Conservation (phyloP, 1,140 invertebrate genomes). For the Drosophila prosaltans region DNA sequence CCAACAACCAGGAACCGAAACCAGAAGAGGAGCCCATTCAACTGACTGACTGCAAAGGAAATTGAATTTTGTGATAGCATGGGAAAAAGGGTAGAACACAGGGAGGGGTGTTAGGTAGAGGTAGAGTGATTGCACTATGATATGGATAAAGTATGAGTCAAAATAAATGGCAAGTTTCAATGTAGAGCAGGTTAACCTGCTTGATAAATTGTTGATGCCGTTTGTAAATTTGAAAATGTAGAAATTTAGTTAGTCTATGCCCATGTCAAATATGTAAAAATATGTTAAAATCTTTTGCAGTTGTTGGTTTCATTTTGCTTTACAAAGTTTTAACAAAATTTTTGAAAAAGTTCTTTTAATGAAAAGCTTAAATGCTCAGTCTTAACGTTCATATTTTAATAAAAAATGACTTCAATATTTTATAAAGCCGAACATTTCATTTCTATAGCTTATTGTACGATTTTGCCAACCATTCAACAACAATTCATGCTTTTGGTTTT, state of each 20-base stretch:
- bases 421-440: too few relatives aligned
- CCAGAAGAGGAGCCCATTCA: constrained; percentile 20
- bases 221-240: not conserved
- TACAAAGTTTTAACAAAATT: not conserved
- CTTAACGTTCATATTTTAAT: too few relatives aligned
- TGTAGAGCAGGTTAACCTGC: constrained; percentile 21
- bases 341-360: not conserved
- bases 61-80: constrained; percentile 67
- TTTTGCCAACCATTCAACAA: too few relatives aligned
- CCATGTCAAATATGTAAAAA: not conserved
- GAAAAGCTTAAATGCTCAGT: too few relatives aligned
- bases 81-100: not conserved
- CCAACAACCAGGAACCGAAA: constrained; percentile 13
- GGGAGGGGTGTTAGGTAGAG: not conserved
- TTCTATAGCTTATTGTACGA: too few relatives aligned
- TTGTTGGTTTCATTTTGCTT: not conserved
- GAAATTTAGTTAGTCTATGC: not conserved
- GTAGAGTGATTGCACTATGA: constrained; percentile 19
- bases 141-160: constrained; percentile 24
- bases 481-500: too few relatives aligned
- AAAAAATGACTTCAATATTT: too few relatives aligned
- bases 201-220: constrained; percentile 6
- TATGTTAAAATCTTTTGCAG: not conserved
- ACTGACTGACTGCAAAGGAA: constrained; percentile 64
- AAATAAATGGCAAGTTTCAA: constrained; percentile 45